Evolutionary conservation across 2,113 vertebrate species (phyloP), one percentile per base, ranked within the genome.

Genomic region (Budorcas taxicolor): DNA sequence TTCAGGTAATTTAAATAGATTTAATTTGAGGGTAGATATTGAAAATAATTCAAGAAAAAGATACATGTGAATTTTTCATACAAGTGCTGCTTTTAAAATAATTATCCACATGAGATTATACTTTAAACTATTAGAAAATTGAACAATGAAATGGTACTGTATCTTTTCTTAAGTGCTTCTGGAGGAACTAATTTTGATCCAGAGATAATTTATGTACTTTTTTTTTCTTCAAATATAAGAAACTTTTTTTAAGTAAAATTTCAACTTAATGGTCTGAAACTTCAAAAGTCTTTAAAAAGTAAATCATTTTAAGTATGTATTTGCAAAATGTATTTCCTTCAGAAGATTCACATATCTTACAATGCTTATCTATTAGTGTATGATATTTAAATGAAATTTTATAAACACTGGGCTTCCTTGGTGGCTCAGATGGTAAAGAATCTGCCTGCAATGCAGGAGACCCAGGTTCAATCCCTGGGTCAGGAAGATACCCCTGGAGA

Each of bases 51-150:
- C 6, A 60, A 84, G 29, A 81, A 76, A 81, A 76, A 64, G 7
- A 45, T 47, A 43, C 25, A n/a, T 2, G 14, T 50, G 23, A 64
- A 47, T 58, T 29, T 84, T 87, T 84, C 45, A 43, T 76, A 15
- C 45, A 90, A 53, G 4, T 1, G 40, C 9, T n/a, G 1, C 1
- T 97, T 96, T 96, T 33, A 53, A 95, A 94, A 45, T 52, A 78
- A 87, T 81, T 74, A 25, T 81, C 74, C 36, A 62, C 25, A 67
- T 64, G 47, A 88, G 3, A 43, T 84, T 86, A 58, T 74, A n/a
- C 5, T 90, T 97, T 97, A 64, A 83, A 89, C 12, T 91, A 3
- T 76, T 96, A 45, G 58, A 50, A 89, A 91, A 82, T 76, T 96
- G 71, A 93, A 74, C 36, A 90, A 60, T 84, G 87, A 90, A 52